Percentiles rank a stretch among this genome's conserved stretches.
phyloP scores from a whole-genome alignment of 2,113 vertebrate genomes.

The Hydrochoerus hydrochaeris region DNA sequence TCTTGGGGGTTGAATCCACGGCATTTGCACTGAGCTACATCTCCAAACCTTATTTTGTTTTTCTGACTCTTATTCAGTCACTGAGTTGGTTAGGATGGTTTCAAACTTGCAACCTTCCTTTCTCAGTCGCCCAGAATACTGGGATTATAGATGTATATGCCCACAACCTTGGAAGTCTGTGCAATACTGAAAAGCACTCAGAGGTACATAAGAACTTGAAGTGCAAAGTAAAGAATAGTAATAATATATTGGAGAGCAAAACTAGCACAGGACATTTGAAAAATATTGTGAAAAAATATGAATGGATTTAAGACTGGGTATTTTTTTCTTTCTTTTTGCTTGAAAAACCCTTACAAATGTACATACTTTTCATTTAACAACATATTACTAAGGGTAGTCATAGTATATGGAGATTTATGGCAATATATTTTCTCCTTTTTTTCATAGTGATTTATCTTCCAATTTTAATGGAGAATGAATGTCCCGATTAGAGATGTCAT shows the following conservation, averaged over 20 bases:
- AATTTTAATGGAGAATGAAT: not conserved
- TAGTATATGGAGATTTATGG: rapidly evolving
- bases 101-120: not conserved
- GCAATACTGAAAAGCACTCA: not conserved
- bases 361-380: not conserved
- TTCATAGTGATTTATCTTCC: not conserved
- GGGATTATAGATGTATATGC: not conserved
- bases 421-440: not conserved
- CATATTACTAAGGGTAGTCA: not conserved
- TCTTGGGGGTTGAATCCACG: not conserved
- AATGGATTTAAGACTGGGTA: not conserved
- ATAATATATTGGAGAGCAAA: not conserved
- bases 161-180: not conserved
- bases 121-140: not conserved
- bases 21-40: not conserved
- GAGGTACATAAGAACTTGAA: not conserved
- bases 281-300: not conserved
- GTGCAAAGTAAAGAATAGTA: not conserved
- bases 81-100: not conserved
- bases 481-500: not conserved
- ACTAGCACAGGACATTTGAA: not conserved
- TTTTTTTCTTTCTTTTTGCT: not conserved
- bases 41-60: not conserved
- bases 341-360: not conserved
- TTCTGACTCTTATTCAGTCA: not conserved